Conservation (phyloP, 2,888 invertebrate species). For the Athalia cordata region DNA sequence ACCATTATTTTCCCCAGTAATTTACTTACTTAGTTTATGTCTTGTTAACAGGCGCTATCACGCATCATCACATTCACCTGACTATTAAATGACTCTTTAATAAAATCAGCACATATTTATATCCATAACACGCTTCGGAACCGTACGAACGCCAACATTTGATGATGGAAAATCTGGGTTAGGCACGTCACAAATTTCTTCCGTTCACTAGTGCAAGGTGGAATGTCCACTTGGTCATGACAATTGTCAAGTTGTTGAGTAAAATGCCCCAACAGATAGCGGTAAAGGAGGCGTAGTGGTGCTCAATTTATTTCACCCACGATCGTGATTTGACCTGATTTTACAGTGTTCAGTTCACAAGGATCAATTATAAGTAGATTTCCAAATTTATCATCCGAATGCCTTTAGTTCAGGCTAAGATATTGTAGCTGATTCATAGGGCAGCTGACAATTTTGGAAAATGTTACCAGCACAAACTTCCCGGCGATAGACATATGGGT, state of each 20-base stretch:
- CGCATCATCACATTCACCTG: conserved; percentile 33
- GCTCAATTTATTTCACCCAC: not conserved
- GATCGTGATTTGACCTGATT: not conserved
- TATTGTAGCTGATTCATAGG: too few species aligned
- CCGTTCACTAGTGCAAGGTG: conserved; percentile 41
- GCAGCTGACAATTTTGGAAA: too few species aligned
- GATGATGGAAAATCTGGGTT: conserved; percentile 59
- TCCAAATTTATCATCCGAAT: too few species aligned
- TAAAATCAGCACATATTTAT: conserved; percentile 31
- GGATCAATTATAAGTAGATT: too few species aligned
- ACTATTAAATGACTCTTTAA: not conserved
- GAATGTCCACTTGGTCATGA: conserved; percentile 17
- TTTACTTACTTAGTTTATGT: conserved; percentile 29
- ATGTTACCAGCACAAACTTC: too few species aligned
- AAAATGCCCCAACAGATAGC: conserved; percentile 34
- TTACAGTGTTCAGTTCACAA: too few species aligned
- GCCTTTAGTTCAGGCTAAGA: too few species aligned
- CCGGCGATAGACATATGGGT: too few species aligned
- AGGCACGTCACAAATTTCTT: conserved; percentile 67
- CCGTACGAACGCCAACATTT: conserved; percentile 52
- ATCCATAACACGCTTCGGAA: conserved; percentile 12
- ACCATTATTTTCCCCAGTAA: conserved; percentile 13
- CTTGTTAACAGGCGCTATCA: not conserved
- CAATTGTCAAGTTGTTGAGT: conserved; percentile 36
- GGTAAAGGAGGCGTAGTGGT: not conserved